A percentile compares a stretch with the other conserved stretches of the same genome.
These are phyloP conservation scores for Nibea albiflora DNA, from an alignment of 2,113 vertebrate genomes.

Conservation along the genomic window DNA sequence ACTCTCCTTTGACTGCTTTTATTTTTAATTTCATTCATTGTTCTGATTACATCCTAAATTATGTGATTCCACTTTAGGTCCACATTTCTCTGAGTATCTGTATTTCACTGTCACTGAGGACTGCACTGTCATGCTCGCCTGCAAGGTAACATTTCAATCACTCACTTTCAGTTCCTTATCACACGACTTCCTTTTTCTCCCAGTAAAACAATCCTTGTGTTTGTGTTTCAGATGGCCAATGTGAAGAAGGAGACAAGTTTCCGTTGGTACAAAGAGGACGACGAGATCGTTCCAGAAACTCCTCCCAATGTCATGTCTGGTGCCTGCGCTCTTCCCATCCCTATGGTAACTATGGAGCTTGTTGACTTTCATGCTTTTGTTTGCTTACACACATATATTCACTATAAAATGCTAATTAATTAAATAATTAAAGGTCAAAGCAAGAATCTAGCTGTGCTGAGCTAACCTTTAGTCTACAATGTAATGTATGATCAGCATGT, in stretches of 20 bases:
- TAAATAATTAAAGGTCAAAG: not conserved
- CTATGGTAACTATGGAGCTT: slow-evolving; percentile 79
- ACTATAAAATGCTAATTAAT: not conserved
- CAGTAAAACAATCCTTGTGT: not conserved
- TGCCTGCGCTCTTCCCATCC: slow-evolving; percentile 87
- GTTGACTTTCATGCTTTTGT: too few relatives aligned
- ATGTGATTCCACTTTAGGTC: slow-evolving; percentile 79
- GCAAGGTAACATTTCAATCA: slow-evolving; percentile 85
- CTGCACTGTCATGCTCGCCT: slow-evolving; percentile 90
- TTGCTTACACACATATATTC: too few relatives aligned
- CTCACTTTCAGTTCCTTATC: too few relatives aligned
- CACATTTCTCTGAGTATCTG: slow-evolving; percentile 93
- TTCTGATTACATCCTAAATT: not conserved
- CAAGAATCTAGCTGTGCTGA: not conserved
- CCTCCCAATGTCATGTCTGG: slow-evolving; percentile 88
- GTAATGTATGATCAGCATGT: not conserved
- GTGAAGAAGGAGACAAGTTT: slow-evolving; percentile 93
- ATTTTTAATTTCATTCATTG: not conserved
- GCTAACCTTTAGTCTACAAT: not conserved
- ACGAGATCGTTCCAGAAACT: slow-evolving; percentile 84
- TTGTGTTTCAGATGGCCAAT: slow-evolving; percentile 88
- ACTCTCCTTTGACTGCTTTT: not conserved
- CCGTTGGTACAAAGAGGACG: slow-evolving; percentile 94
- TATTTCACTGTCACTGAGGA: slow-evolving; percentile 91
- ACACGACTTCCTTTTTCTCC: too few relatives aligned